Percentiles rank a stretch among this genome's conserved stretches.
Conservation (phyloP, 2,113 vertebrate species). For the Strix uralensis region DNA sequence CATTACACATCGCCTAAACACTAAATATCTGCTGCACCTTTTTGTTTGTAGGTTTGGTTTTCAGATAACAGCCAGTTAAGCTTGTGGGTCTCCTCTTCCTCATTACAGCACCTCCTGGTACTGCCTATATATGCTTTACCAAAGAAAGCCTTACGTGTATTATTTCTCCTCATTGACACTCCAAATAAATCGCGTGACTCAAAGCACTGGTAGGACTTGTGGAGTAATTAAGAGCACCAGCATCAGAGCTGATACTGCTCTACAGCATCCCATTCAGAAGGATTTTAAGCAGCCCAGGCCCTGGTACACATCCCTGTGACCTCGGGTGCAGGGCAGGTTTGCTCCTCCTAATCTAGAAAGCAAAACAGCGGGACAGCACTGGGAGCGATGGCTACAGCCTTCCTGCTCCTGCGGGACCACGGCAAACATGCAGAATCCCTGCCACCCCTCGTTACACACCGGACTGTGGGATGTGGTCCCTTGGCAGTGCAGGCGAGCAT, state of each 20-base stretch:
- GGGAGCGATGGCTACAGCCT: not conserved
- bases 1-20: not conserved
- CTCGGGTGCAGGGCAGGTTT: not conserved
- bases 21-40: not conserved
- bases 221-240: not conserved
- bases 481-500: not conserved
- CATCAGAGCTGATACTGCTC: not conserved
- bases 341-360: not conserved
- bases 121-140: rapidly evolving
- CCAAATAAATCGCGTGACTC: not conserved
- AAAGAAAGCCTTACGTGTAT: not conserved
- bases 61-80: not conserved
- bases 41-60: not conserved
- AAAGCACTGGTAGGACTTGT: not conserved
- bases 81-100: not conserved
- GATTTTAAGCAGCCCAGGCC: not conserved
- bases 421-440: not conserved
- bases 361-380: not conserved
- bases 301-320: not conserved
- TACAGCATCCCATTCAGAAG: not conserved
- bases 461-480: not conserved
- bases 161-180: not conserved
- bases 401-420: not conserved
- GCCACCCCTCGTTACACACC: rapidly evolving
- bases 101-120: not conserved